phyloP scores from a whole-genome alignment of 2,113 vertebrate genomes.

The Trematomus loennbergii region DNA sequence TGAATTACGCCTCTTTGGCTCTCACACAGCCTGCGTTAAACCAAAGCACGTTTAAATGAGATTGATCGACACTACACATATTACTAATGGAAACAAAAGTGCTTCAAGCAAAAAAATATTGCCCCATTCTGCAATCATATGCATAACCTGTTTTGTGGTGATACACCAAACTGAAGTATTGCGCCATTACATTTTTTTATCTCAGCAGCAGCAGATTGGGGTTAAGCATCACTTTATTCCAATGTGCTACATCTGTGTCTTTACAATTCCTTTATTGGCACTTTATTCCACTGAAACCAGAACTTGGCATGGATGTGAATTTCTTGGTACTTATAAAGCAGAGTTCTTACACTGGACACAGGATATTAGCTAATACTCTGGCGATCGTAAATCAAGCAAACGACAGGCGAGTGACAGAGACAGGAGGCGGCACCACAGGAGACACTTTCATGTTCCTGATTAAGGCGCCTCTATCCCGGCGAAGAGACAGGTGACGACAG shows the following conservation, averaged over 20 bases:
- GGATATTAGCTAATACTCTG: slow-evolving; percentile 18
- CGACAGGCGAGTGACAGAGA: slow-evolving; percentile 64
- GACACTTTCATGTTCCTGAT: slow-evolving; percentile 79
- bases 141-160: no score
- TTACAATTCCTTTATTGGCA: background rate
- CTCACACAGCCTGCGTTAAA: no score
- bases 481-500: slow-evolving; percentile 72
- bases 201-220: background rate
- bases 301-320: slow-evolving; percentile 18
- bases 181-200: no score
- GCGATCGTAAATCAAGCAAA: slow-evolving; percentile 57
- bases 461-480: slow-evolving; percentile 65
- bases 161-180: no score
- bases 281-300: slow-evolving; percentile 8
- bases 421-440: slow-evolving; percentile 69
- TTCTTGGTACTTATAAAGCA: background rate
- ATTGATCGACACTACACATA: no score
- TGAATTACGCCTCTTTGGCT: no score
- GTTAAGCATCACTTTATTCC: slow-evolving; percentile 6
- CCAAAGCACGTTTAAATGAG: no score
- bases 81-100: no score
- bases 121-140: no score
- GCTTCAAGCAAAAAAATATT: no score
- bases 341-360: slow-evolving; percentile 25
- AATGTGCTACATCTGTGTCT: background rate